A percentile compares a stretch with the other conserved stretches of the same genome.
phyloP scores from a whole-genome alignment of 2,888 invertebrate species.

The Calameuta filiformis region DNA sequence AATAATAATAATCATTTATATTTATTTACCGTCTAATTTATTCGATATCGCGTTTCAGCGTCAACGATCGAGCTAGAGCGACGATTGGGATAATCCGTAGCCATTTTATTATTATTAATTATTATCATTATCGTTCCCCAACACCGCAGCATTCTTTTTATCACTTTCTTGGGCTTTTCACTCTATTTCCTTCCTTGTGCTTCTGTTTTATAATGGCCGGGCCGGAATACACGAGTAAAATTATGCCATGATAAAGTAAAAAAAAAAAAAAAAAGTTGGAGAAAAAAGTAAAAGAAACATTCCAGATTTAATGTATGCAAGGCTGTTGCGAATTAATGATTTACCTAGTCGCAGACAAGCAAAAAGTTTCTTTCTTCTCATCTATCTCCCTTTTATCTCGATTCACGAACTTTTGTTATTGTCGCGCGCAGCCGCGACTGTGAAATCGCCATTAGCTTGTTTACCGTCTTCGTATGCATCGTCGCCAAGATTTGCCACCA shows the following conservation, averaged over 20 bases:
- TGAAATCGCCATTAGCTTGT: background rate
- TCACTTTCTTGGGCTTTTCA: background rate
- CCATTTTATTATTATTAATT: background rate
- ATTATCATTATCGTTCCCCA: background rate
- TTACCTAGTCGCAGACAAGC: background rate
- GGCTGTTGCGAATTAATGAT: background rate
- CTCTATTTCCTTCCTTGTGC: background rate
- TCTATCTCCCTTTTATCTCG: background rate
- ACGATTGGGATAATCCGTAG: background rate
- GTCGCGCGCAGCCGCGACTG: background rate
- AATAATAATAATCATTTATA: conserved; percentile 26
- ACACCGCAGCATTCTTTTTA: background rate
- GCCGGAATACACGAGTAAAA: background rate
- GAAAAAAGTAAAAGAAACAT: background rate
- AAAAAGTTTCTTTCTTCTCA: background rate
- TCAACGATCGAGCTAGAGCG: background rate
- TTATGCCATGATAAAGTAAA: background rate
- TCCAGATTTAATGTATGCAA: background rate
- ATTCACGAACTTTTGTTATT: background rate
- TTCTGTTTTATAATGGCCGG: background rate
- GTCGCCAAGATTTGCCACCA: background rate
- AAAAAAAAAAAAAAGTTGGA: too few relatives aligned
- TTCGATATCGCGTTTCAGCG: conserved; percentile 17
- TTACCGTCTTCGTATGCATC: background rate
- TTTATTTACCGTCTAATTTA: conserved; percentile 48